These are phyloP conservation scores for Dicentrarchus labrax DNA, from an alignment of 2,113 vertebrate species.

Conservation along the genomic window DNA sequence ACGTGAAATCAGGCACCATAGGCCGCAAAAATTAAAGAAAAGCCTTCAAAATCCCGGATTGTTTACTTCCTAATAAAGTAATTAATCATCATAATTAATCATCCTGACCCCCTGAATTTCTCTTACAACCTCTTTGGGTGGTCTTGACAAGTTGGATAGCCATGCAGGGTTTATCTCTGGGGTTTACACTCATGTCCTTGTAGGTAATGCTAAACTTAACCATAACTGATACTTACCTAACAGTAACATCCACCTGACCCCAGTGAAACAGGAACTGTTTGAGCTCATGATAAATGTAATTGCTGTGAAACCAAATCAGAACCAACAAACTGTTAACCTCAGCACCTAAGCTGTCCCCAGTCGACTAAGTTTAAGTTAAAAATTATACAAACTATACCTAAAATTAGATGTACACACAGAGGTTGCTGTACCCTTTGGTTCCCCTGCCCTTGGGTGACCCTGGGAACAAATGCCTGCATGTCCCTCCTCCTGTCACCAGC, in stretches of 20 bases:
- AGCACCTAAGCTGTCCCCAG: not conserved
- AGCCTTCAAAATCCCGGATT: no score
- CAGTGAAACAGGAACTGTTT: constrained; percentile 12
- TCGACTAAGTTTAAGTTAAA: not conserved
- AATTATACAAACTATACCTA: constrained; percentile 28
- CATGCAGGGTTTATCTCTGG: not conserved
- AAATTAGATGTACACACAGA: constrained; percentile 31
- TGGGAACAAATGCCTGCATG: constrained; percentile 22
- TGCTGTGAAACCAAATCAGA: constrained; percentile 20
- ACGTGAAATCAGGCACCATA: no score
- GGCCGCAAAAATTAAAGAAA: no score
- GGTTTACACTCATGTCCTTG: constrained; percentile 16
- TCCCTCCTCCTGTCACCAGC: constrained; percentile 45
- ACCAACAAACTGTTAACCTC: constrained; percentile 12
- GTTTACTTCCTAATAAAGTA: no score
- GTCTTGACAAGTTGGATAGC: constrained; percentile 18
- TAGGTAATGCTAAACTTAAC: constrained; percentile 36
- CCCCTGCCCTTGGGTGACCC: constrained; percentile 48
- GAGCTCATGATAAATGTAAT: constrained; percentile 15
- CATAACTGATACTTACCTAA: not conserved
- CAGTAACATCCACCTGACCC: constrained; percentile 8
- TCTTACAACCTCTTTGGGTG: not conserved
- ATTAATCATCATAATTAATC: not conserved
- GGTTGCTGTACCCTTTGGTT: constrained; percentile 37
- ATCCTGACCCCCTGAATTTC: not conserved